Conservation (phyloP, 2,113 vertebrate genomes). For the Camelus bactrianus region DNA sequence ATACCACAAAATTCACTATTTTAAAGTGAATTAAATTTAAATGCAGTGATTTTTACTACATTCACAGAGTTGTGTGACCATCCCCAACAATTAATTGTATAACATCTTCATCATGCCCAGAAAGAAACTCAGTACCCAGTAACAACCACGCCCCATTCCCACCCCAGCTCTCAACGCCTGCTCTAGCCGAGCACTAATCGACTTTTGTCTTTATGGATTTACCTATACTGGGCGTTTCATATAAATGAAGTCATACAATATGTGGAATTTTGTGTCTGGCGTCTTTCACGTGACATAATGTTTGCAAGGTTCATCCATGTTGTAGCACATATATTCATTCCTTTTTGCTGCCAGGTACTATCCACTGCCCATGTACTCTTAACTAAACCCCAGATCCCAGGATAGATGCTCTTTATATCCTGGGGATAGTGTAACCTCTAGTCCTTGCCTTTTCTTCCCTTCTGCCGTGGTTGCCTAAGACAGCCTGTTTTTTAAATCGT, state of each 20-base stretch:
- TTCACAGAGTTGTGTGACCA: not conserved
- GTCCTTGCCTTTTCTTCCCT: not conserved
- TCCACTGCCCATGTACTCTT: not conserved
- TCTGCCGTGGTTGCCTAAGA: not conserved
- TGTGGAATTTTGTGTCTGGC: not conserved
- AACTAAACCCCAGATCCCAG: not conserved
- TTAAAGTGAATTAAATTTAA: not conserved
- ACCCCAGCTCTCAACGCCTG: not conserved
- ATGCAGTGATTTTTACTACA: not conserved
- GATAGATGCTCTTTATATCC: conserved; percentile 4
- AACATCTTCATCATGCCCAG: not conserved
- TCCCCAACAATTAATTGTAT: not conserved
- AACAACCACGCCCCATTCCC: too few relatives aligned
- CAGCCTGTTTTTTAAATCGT: not conserved
- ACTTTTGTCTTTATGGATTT: not conserved
- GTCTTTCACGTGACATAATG: not conserved
- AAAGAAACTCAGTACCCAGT: not conserved
- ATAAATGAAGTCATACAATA: not conserved
- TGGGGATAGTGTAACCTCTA: not conserved
- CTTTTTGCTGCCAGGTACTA: not conserved
- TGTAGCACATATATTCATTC: not conserved
- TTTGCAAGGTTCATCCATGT: not conserved
- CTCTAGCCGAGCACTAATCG: not conserved
- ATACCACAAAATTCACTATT: not conserved
- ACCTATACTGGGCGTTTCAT: not conserved